Evolutionary conservation across 1,140 invertebrate genomes (phyloP).

Genomic region (Microplitis mediator): DNA sequence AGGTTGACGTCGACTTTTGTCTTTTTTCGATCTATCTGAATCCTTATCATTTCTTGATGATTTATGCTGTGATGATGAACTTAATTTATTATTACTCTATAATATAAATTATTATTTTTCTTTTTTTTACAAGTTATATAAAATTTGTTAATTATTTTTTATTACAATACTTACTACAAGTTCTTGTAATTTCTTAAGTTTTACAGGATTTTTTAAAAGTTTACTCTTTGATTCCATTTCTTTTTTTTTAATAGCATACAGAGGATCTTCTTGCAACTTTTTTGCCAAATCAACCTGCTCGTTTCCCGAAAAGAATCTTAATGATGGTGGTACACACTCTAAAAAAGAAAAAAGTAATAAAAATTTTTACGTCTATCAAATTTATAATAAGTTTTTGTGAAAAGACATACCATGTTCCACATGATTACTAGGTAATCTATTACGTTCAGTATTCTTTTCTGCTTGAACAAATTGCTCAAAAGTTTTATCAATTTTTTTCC

Average conservation of each 20-base stretch:
- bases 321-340: conserved; percentile 78
- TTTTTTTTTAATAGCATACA: conserved; percentile 82
- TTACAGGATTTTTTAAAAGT: conserved; percentile 88
- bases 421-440: conserved; percentile 69
- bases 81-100: conserved; percentile 56
- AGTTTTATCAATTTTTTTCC: conserved; percentile 84
- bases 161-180: conserved; percentile 65
- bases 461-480: conserved; percentile 72
- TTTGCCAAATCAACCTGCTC: conserved; percentile 79
- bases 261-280: conserved; percentile 89
- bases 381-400: background rate
- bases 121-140: conserved; percentile 28
- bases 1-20: conserved; percentile 50
- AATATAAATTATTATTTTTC: background rate
- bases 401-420: conserved; percentile 67
- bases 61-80: conserved; percentile 10
- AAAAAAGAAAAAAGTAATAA: conserved; percentile 32
- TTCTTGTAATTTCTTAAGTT: conserved; percentile 81
- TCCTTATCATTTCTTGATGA: conserved; percentile 56
- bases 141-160: background rate
- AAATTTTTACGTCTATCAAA: background rate
- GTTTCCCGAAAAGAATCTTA: conserved; percentile 67
- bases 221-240: conserved; percentile 82
- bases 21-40: conserved; percentile 46
- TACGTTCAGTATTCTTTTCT: conserved; percentile 60